phyloP scores from a whole-genome alignment of 2,888 invertebrate genomes.

The Perizoma flavofasciatum region DNA sequence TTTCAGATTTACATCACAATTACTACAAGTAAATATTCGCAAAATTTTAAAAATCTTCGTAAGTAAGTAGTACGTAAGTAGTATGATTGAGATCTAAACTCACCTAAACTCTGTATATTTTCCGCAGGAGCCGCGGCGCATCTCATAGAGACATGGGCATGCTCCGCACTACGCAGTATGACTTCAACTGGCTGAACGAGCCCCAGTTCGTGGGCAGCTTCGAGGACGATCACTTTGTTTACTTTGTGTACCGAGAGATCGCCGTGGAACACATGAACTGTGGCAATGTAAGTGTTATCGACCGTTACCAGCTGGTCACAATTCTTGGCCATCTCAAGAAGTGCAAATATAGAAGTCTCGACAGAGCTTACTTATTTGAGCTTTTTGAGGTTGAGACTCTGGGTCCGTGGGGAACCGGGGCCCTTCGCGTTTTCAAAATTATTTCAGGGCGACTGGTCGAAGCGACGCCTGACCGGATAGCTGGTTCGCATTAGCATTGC shows the following conservation, averaged over 20 bases:
- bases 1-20: no score
- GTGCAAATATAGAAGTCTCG: no score
- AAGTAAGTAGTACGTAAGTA: no score
- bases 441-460: no score
- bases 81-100: not conserved
- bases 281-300: constrained; percentile 88
- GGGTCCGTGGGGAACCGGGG: no score
- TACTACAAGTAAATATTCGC: no score
- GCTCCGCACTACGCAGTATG: constrained; percentile 90
- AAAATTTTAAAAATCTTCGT: no score
- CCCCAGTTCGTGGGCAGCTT: constrained; percentile 97
- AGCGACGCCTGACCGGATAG: no score
- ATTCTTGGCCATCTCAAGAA: not conserved
- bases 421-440: no score
- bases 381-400: no score
- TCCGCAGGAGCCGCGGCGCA: constrained; percentile 70
- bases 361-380: no score
- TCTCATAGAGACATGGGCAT: constrained; percentile 70
- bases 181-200: constrained; percentile 95
- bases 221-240: constrained; percentile 94
- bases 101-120: not conserved
- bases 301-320: not conserved
- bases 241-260: constrained; percentile 95
- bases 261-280: constrained; percentile 97
- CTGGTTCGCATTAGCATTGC: no score